Evolutionary conservation across 1,140 invertebrate species (phyloP), one percentile per base, ranked within the genome.

Genomic region (Cotesia typhae): DNA sequence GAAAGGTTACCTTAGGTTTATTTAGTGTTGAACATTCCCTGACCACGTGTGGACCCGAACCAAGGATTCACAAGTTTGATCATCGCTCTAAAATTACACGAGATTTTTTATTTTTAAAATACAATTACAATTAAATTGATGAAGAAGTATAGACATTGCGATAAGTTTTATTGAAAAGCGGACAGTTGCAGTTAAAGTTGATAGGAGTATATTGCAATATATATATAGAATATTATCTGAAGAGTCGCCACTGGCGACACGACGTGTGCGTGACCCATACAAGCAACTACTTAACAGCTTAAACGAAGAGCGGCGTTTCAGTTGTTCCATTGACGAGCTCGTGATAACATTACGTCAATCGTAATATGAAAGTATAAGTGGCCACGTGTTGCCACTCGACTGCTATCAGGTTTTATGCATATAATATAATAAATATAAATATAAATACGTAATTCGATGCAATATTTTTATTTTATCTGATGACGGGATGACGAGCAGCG

Each of bases 221-320:
- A 28, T 28, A 28, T 28, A 28, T 28, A 2, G 28, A 28, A 28
- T 28, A 28, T 28, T 28, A 28, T 28, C 36, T 64, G 69, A 71
- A 6, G 61, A 47, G 9, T 65, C 61, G 60, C 60, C 61, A 71
- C 51, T 64, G 61, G 69, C 35, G 47, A 71, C 61, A 71, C 14
- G 47, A 7, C 38, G 17, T 47, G 69, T 20, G 69, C 64, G 60
- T 64, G 60, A 35, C 69, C 63, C 69, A 37, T 37, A 28, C 20
- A 38, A 20, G 3, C 10, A 14, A 65, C 60, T 71, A 71, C 47
- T 71, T 71, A 71, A 71, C 69, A 14, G 60, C 14, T 37, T 41
- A 63, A 37, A 71, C 60, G 41, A 64, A 65, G 35, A 14, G 47
- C 69, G 60, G 60, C 69, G 69, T 61, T 71, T 71, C 69, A 71